Evolutionary conservation across 2,113 vertebrate genomes (phyloP).

Genomic region (Gulo gulo): DNA sequence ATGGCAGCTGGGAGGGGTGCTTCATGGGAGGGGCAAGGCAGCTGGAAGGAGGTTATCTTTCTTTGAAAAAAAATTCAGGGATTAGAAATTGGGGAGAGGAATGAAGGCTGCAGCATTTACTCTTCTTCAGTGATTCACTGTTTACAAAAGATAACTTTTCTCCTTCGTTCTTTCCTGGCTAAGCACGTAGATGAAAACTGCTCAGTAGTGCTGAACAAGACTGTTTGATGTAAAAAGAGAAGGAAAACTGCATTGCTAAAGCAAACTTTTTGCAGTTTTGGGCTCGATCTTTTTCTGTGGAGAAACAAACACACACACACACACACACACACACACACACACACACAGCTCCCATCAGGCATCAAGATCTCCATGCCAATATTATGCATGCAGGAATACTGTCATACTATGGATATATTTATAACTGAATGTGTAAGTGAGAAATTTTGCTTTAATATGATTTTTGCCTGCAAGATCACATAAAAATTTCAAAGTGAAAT

Average conservation of each 20-base stretch:
- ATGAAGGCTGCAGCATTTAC: background rate
- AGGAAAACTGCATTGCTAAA: background rate
- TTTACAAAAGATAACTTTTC: background rate
- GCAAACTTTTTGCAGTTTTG: background rate
- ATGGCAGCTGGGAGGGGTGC: background rate
- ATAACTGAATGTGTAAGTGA: background rate
- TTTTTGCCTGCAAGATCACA: background rate
- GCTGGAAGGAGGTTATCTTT: background rate
- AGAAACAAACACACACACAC: background rate
- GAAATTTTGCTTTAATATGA: slow-evolving; percentile 26
- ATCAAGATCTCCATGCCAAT: background rate
- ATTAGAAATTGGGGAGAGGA: slow-evolving; percentile 8
- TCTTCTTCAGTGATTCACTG: background rate
- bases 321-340: background rate
- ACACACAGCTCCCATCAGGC: background rate
- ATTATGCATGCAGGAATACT: background rate
- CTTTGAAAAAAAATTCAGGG: slow-evolving; percentile 37
- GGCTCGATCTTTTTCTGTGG: background rate
- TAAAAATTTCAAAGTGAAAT: background rate
- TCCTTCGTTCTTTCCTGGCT: background rate
- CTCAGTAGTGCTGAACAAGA: background rate
- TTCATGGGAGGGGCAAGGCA: background rate
- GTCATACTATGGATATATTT: background rate
- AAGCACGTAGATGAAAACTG: background rate
- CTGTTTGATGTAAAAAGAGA: background rate